These are phyloP conservation scores for Papilio dardanus DNA, from an alignment of 1,140 invertebrate species.

Conservation along the genomic window DNA sequence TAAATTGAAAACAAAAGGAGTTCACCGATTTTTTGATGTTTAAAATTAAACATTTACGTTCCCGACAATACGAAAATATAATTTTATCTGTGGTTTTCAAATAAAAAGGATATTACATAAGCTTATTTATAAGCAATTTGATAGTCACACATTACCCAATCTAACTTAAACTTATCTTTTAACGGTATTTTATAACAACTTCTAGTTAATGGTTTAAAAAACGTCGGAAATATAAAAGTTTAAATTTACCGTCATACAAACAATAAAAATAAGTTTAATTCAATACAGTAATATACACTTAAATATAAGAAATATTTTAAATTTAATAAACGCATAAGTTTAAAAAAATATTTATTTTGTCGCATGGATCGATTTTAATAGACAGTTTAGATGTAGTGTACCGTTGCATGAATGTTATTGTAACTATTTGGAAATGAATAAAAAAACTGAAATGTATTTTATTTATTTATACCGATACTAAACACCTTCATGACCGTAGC, in stretches of 20 bases:
- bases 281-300: background rate
- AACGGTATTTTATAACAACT: too few relatives aligned
- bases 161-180: too few relatives aligned
- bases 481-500: background rate
- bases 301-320: conserved; percentile 20
- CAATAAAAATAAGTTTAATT: conserved; percentile 1
- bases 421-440: conserved; percentile 76
- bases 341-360: conserved; percentile 56
- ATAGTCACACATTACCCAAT: too few relatives aligned
- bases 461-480: conserved; percentile 38
- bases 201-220: too few relatives aligned
- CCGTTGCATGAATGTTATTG: conserved; percentile 81
- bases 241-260: background rate
- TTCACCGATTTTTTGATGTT: background rate
- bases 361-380: conserved; percentile 73
- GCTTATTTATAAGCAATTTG: too few relatives aligned
- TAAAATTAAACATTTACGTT: background rate
- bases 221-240: background rate
- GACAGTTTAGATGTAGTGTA: conserved; percentile 76
- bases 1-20: background rate
- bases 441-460: conserved; percentile 65
- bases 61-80: too few relatives aligned
- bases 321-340: conserved; percentile 51
- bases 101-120: too few relatives aligned
- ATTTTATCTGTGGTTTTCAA: too few relatives aligned